Evolutionary conservation across 1,140 invertebrate genomes (phyloP).

Genomic region (Ceratitis capitata): DNA sequence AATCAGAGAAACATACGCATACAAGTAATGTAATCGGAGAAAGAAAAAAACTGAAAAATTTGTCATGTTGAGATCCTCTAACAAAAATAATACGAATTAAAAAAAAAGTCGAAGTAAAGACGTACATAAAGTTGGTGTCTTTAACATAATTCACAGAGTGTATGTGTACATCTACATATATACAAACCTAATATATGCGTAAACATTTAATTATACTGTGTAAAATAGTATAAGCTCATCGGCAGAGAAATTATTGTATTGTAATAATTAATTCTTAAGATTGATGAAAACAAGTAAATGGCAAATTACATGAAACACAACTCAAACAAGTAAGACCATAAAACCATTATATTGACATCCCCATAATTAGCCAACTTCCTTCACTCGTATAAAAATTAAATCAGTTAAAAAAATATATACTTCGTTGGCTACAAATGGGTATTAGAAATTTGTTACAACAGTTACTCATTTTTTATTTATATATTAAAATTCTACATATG

Average conservation of each 20-base stretch:
- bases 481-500: conserved; percentile 26
- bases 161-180: background rate
- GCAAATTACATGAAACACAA: background rate
- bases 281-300: background rate
- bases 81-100: too few species aligned
- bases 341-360: background rate
- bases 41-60: background rate
- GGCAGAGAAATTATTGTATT: background rate
- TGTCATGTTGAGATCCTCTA: too few species aligned
- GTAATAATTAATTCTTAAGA: background rate
- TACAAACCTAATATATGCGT: background rate
- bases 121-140: background rate
- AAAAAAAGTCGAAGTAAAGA: background rate
- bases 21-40: background rate
- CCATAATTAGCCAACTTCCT: background rate
- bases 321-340: background rate
- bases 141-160: background rate
- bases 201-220: background rate
- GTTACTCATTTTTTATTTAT: background rate
- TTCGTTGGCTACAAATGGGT: too few species aligned
- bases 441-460: background rate
- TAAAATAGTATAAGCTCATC: background rate
- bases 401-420: background rate
- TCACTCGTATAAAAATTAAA: background rate
- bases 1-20: background rate